Conservation (phyloP, 2,888 invertebrate genomes). For the Opisthograptis luteolata region DNA sequence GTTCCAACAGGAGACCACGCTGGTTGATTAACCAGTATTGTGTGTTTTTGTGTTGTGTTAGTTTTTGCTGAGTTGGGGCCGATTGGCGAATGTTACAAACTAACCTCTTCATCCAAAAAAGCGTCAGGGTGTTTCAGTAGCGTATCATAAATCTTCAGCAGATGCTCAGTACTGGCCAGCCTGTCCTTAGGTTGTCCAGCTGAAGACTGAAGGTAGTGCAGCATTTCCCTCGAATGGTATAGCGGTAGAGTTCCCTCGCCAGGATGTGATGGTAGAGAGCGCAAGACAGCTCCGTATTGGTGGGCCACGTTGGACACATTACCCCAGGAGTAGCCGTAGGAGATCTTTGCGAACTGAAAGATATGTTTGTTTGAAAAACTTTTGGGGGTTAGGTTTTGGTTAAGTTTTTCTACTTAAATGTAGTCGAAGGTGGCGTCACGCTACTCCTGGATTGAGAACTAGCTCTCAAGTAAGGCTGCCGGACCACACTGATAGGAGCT, state of each 20-base stretch:
- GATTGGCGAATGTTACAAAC: too few relatives aligned
- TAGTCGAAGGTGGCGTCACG: too few relatives aligned
- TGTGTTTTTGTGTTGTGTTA: too few relatives aligned
- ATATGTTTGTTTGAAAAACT: too few relatives aligned
- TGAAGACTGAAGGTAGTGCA: constrained; percentile 76
- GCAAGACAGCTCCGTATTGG: constrained; percentile 82
- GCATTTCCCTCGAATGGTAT: constrained; percentile 82
- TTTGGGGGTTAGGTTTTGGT: too few relatives aligned
- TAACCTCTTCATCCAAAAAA: constrained; percentile 89
- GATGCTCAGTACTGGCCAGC: constrained; percentile 85
- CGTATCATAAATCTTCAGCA: constrained; percentile 83
- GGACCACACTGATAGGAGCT: too few relatives aligned
- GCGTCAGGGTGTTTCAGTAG: constrained; percentile 83
- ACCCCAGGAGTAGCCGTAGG: constrained; percentile 87
- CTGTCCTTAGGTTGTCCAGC: constrained; percentile 64
- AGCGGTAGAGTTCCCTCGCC: constrained; percentile 88
- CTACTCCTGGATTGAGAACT: too few relatives aligned
- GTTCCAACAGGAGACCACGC: too few relatives aligned
- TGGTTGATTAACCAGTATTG: too few relatives aligned
- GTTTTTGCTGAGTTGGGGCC: too few relatives aligned
- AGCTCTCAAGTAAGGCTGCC: too few relatives aligned
- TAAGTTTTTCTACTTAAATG: too few relatives aligned
- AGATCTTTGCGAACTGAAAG: constrained; percentile 68
- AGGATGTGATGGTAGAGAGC: constrained; percentile 80
- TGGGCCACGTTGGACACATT: constrained; percentile 82